Base-by-base conservation (phyloP, 2,888 invertebrate genomes). In the Tetheella fluctuosa region DNA sequence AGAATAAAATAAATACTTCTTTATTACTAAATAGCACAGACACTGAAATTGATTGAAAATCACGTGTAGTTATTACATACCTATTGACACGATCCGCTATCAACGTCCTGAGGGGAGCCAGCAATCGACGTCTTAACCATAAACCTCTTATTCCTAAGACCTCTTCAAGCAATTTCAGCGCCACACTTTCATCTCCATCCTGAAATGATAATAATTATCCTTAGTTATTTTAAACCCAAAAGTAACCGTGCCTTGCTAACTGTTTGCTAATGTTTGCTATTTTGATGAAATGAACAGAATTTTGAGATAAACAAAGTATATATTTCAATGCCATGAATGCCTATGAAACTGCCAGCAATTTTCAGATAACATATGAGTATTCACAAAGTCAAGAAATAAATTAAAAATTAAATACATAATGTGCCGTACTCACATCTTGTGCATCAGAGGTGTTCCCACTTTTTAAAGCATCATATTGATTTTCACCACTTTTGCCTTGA, bases 401-500 rank as follows among this genome's bases (percentile, higher is more conserved):
- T n/a, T n/a, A n/a, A n/a, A n/a, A n/a, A n/a, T n/a, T n/a, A n/a
- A n/a, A n/a, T n/a, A 20, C 1, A 48, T 10, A n/a, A 7, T 42
- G 17, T 42, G 5, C 12, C 23, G 2, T 58, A 82, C 88, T 80
- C 76, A 91, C 92, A 64, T 92, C 92, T 78, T 89, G 90, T 23
- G 82, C 85, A n/a, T 93, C 91, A 0, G 87, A 85, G 0, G 85
- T 83, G 61, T 76, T 84, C 1, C 80, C 85, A 64, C 84, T 85
- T 75, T 85, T 91, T 5, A 93, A 71, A 7, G 79, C 86, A 10
- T 91, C 91, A 42, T 79, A 83, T 63, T 77, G 76, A 65, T 69
- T 85, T 53, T 92, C 92, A 1, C 78, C 84, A 55, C 81, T 83
- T 71, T 92, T 94, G 15, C 93, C 92, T 85, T 95, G 94, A 75